Evolutionary conservation across 2,888 invertebrate genomes (phyloP).

Genomic region (Lasioglossum vierecki): DNA sequence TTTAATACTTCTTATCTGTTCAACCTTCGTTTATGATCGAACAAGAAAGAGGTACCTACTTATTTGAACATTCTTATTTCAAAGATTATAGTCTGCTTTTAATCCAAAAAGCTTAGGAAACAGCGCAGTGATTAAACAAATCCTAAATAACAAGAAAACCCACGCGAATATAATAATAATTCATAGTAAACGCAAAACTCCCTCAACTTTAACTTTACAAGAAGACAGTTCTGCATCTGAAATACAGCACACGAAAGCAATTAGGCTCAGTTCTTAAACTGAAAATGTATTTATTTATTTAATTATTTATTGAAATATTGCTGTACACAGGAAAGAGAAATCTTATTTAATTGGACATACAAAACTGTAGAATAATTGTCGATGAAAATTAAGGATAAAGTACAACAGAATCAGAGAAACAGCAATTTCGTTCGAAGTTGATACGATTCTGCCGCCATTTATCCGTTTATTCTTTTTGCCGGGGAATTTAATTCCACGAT

Average conservation of each 20-base stretch:
- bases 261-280: neutral
- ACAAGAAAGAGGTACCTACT: neutral
- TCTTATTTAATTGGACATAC: neutral
- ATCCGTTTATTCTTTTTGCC: neutral
- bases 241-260: neutral
- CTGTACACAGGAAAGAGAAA: neutral
- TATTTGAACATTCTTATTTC: neutral
- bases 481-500: neutral
- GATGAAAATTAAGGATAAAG: neutral
- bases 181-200: neutral
- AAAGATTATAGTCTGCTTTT: neutral
- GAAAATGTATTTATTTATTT: neutral
- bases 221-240: neutral
- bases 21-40: no score
- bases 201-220: neutral
- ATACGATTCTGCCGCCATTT: neutral
- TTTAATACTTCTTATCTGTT: neutral
- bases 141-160: neutral
- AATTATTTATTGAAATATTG: neutral
- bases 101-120: neutral
- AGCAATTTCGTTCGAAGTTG: neutral
- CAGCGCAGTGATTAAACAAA: neutral
- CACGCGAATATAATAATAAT: neutral
- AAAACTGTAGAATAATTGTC: neutral
- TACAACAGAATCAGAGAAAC: neutral